Evolutionary conservation across 2,888 invertebrate genomes (phyloP).

Genomic region (Callimorpha dominula): DNA sequence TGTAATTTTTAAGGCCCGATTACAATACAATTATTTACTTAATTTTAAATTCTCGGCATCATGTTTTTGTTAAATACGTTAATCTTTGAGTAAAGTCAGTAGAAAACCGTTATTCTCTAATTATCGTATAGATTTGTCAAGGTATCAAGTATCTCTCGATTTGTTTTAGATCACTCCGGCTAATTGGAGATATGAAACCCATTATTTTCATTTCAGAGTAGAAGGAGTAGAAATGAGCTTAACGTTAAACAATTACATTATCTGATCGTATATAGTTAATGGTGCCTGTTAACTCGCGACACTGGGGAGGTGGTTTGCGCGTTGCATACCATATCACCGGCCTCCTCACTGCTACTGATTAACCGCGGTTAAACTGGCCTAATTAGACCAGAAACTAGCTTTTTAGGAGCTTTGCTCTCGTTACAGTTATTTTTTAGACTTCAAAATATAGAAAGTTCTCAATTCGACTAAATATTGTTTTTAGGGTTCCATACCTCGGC

Average conservation of each 20-base stretch:
- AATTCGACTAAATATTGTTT: too few relatives aligned
- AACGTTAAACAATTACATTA: not conserved
- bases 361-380: too few relatives aligned
- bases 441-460: too few relatives aligned
- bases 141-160: constrained; percentile 19
- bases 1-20: too few relatives aligned
- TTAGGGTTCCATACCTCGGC: too few relatives aligned
- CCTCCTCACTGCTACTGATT: too few relatives aligned
- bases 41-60: not conserved
- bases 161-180: constrained; percentile 19
- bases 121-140: constrained; percentile 23
- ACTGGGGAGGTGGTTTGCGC: too few relatives aligned
- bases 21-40: too few relatives aligned
- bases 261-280: not conserved
- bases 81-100: constrained; percentile 20
- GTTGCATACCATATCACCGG: too few relatives aligned
- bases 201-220: not conserved
- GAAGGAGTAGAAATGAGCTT: not conserved
- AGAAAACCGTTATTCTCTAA: constrained; percentile 26
- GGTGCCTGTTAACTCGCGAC: not conserved
- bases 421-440: too few relatives aligned
- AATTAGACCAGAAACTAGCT: too few relatives aligned
- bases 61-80: not conserved
- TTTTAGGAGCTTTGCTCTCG: too few relatives aligned
- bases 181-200: constrained; percentile 19